These are phyloP conservation scores for Enteromius fasciolatus DNA, from an alignment of 2,797 vertebrate genomes.

Conservation along the genomic window DNA sequence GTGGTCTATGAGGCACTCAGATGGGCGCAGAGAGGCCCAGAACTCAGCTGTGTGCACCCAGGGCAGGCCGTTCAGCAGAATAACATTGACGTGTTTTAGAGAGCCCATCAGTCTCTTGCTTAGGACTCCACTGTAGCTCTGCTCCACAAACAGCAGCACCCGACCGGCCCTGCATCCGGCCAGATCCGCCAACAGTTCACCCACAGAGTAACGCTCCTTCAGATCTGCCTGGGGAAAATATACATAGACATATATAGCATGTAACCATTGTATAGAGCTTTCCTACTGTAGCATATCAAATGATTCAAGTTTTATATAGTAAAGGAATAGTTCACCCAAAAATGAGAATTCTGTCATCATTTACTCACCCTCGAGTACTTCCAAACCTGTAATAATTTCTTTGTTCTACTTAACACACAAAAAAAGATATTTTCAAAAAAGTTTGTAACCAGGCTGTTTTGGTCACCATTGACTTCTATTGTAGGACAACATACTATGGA, in stretches of 20 bases:
- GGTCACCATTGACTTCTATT: too few relatives aligned
- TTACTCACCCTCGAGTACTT: too few relatives aligned
- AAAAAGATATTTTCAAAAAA: too few relatives aligned
- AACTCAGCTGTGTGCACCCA: conserved; percentile 54
- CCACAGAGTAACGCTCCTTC: conserved; percentile 70
- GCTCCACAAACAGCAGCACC: conserved; percentile 83
- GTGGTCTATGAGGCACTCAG: conserved; percentile 65
- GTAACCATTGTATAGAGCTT: not conserved
- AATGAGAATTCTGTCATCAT: too few relatives aligned
- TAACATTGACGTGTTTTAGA: conserved; percentile 78
- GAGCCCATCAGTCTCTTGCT: conserved; percentile 78
- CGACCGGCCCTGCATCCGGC: conserved; percentile 79
- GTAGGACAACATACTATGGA: too few relatives aligned
- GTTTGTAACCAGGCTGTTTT: too few relatives aligned
- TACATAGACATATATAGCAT: not conserved
- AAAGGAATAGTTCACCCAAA: too few relatives aligned
- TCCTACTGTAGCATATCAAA: not conserved
- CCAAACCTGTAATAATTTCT: too few relatives aligned
- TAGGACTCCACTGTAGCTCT: conserved; percentile 79
- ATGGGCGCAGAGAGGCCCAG: conserved; percentile 70
- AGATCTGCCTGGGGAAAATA: conserved; percentile 67
- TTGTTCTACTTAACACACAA: too few relatives aligned
- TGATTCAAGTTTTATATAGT: not conserved
- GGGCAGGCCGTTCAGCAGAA: conserved; percentile 71
- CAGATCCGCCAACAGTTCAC: conserved; percentile 73